Evolutionary conservation across 23 tunicate species (phyloP), one percentile per base, ranked within the genome.

Genomic region (Trididemnum clinides): DNA sequence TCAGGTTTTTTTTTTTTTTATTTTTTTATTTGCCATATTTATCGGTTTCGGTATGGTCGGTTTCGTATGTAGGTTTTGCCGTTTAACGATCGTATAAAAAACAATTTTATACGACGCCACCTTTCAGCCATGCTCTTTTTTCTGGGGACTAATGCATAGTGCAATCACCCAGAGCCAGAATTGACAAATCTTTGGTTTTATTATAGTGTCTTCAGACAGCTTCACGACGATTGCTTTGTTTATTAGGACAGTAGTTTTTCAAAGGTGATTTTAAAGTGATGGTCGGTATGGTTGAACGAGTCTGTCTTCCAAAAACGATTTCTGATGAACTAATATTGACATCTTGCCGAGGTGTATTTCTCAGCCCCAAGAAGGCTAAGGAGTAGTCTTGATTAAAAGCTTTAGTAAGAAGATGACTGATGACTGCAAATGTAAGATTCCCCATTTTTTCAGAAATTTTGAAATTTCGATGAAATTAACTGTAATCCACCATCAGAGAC

Each of bases 281-380:
- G n/a, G 49, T 71, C 6, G 77, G 77, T 6, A 71, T 26, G 25
- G 29, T 21, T 12, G 77, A 71, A 6, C 77, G 77, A 15, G 77
- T 71, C 21, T 31, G 38, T n/a, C 77, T 27, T 12, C 77, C 77
- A 25, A 71, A 71, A 6, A 71, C 21, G 21, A 71, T 71, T 23
- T 71, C 77, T 7, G 77, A 6, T 3, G 77, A 64, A 23, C 81
- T 75, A 10, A 44, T 21, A 39, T 38, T 75, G 7, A 26, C 59
- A 38, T 44, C 81, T 75, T 75, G 81, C 23, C 81, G 20, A 3
- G 81, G 81, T 36, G 81, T 75, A 64, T 75, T 75, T 75, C 81
- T 75, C 30, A 75, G 58, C 27, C 38, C 81, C 28, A 75, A 26
- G 18, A 75, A 23, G 30, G 81, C 81, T 4, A 75, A 23, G 23